Percentiles rank a stretch among this genome's conserved stretches.
These are phyloP conservation scores for Lysandra coridon DNA, from an alignment of 2,888 invertebrate genomes.

Conservation along the genomic window DNA sequence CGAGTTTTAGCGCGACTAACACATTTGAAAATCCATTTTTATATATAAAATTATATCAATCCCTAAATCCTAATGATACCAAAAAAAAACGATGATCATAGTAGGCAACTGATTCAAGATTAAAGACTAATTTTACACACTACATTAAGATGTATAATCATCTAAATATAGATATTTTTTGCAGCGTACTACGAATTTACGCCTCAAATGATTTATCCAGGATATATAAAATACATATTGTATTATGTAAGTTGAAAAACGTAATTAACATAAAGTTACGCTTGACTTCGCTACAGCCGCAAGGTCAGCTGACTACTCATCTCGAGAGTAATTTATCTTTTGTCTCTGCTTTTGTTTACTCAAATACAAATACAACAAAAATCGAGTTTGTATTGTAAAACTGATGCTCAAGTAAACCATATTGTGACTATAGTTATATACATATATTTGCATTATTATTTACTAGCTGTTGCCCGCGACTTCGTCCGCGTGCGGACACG, in stretches of 20 bases:
- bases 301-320: background rate
- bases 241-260: slow-evolving; percentile 5
- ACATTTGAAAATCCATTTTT: too few species aligned
- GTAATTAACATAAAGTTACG: background rate
- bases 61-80: too few species aligned
- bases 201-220: background rate
- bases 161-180: background rate
- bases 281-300: slow-evolving; percentile 6
- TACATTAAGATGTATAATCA: background rate
- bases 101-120: too few species aligned
- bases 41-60: too few species aligned
- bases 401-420: background rate
- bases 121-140: background rate
- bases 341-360: background rate
- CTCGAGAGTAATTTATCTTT: background rate
- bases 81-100: too few species aligned
- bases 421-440: background rate
- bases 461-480: too few species aligned
- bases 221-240: too few species aligned
- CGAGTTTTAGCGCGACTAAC: too few species aligned
- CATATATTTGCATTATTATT: background rate
- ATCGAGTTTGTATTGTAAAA: background rate
- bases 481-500: too few species aligned
- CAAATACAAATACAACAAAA: background rate
- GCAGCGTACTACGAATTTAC: background rate